Evolutionary conservation across 2,113 vertebrate genomes (phyloP).

Genomic region (Heterotilapia buettikoferi): DNA sequence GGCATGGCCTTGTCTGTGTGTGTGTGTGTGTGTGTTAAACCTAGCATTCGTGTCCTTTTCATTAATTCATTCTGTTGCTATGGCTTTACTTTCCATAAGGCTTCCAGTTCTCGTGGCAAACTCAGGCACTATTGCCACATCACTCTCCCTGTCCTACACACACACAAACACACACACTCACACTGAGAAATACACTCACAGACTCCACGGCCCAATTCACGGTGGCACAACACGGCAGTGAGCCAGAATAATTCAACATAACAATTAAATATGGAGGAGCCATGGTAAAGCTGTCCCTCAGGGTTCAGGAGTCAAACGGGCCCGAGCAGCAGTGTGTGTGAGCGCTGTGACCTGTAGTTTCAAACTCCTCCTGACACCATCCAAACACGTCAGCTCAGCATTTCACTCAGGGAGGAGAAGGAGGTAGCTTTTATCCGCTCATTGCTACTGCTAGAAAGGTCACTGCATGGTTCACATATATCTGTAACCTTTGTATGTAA

Average conservation of each 20-base stretch:
- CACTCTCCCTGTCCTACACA: not conserved
- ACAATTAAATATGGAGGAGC: slow-evolving; percentile 70
- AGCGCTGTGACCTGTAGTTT: slow-evolving; percentile 32
- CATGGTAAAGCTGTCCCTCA: slow-evolving; percentile 21
- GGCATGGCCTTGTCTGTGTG: not conserved
- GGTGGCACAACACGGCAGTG: slow-evolving; percentile 59
- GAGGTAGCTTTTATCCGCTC: not conserved
- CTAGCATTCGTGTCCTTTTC: slow-evolving; percentile 50
- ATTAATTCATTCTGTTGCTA: slow-evolving; percentile 70
- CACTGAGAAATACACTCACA: slow-evolving; percentile 8
- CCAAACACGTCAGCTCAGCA: not conserved
- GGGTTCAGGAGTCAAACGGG: slow-evolving; percentile 24
- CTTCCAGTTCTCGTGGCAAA: slow-evolving; percentile 56
- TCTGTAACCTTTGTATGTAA: not conserved
- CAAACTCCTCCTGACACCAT: slow-evolving; percentile 42
- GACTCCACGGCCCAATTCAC: slow-evolving; percentile 49
- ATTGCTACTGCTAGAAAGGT: not conserved
- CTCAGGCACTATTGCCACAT: slow-evolving; percentile 23
- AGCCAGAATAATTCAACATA: slow-evolving; percentile 68
- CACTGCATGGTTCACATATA: not conserved
- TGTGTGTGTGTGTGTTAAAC: slow-evolving; percentile 30
- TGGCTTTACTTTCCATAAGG: slow-evolving; percentile 54
- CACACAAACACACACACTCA: not conserved
- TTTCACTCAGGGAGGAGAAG: not conserved
- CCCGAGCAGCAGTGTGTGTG: slow-evolving; percentile 16